Evolutionary conservation across 2,888 invertebrate genomes (phyloP).

Genomic region (Lasiommata megera): DNA sequence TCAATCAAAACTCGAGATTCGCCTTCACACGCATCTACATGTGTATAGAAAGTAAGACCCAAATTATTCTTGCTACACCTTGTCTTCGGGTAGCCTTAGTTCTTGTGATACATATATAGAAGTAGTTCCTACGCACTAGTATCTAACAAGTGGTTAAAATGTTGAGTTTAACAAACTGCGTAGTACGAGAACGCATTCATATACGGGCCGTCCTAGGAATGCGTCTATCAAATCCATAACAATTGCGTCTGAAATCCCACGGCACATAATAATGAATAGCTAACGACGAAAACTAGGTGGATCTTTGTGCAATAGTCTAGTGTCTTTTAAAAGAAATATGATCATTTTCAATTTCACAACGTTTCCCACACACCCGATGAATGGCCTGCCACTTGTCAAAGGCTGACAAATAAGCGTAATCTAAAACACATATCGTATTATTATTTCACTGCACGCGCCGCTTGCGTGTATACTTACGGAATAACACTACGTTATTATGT

Average conservation of each 20-base stretch:
- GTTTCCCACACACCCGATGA: slow-evolving; percentile 75
- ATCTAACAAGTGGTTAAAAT: background rate
- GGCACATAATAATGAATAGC: slow-evolving; percentile 79
- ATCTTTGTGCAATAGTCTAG: slow-evolving; percentile 78
- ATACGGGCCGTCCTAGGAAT: slow-evolving; percentile 55
- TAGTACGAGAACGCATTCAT: slow-evolving; percentile 18
- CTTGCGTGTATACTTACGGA: slow-evolving; percentile 44
- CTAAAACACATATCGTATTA: slow-evolving; percentile 68
- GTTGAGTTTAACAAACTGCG: background rate
- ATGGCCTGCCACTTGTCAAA: slow-evolving; percentile 53
- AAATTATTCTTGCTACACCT: background rate
- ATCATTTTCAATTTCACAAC: slow-evolving; percentile 81
- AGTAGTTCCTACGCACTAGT: no score
- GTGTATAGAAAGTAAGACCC: no score
- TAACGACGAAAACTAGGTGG: slow-evolving; percentile 81
- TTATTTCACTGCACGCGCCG: slow-evolving; percentile 29
- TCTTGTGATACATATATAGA: no score
- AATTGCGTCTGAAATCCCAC: slow-evolving; percentile 74
- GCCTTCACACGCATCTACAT: no score
- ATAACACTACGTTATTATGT: slow-evolving; percentile 50
- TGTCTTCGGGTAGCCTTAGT: no score
- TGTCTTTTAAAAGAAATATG: slow-evolving; percentile 81
- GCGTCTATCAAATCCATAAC: slow-evolving; percentile 70
- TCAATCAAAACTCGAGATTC: no score
- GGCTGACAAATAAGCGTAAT: slow-evolving; percentile 76